Evolutionary conservation across 1,140 invertebrate species (phyloP).

Genomic region (Aphidius gifuensis): DNA sequence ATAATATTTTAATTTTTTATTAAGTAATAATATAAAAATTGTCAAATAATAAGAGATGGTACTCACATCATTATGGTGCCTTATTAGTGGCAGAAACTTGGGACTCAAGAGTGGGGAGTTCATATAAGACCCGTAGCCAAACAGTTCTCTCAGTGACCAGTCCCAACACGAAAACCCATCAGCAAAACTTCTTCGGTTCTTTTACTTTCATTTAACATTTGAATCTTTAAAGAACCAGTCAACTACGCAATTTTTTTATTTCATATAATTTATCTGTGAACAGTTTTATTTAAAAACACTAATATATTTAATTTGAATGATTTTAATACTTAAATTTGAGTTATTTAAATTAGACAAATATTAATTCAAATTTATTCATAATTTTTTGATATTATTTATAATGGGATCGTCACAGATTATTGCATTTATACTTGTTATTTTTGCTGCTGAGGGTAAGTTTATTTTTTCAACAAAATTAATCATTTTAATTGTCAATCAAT

Average conservation of each 20-base stretch:
- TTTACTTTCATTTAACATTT: constrained; percentile 24
- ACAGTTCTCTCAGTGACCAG: constrained; percentile 54
- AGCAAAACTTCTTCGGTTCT: constrained; percentile 48
- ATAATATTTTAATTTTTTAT: no score
- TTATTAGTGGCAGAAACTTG: constrained; percentile 43
- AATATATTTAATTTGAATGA: background rate
- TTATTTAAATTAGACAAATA: no score
- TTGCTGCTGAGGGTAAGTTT: constrained; percentile 46
- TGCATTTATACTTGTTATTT: constrained; percentile 42
- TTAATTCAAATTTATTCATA: no score
- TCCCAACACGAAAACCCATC: constrained; percentile 55
- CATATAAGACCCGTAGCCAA: constrained; percentile 54
- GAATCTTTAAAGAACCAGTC: constrained; percentile 15
- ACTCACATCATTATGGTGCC: constrained; percentile 31
- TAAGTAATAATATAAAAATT: no score
- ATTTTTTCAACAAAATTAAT: constrained; percentile 10
- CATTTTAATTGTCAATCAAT: constrained; percentile 11
- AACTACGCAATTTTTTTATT: background rate
- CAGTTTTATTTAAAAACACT: background rate
- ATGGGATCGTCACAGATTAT: constrained; percentile 41
- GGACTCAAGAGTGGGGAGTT: constrained; percentile 49
- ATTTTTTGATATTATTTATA: constrained; percentile 25
- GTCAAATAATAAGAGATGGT: no score
- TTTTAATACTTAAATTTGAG: no score
- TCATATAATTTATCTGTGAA: background rate